Base-by-base conservation (phyloP, 1,140 invertebrate genomes). In the Drosophila prosaltans region DNA sequence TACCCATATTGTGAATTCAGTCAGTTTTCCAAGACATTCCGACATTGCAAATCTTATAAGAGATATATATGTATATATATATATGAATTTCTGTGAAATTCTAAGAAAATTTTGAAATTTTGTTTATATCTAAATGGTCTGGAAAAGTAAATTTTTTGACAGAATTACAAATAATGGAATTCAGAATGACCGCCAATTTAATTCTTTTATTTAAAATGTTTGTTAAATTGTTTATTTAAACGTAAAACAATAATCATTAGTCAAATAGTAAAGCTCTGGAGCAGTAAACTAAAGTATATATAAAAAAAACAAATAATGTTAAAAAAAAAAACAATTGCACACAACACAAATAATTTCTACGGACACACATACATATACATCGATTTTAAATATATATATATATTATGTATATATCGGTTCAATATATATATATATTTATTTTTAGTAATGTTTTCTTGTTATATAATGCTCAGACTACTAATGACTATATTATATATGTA, bases 401-500 rank as follows among this genome's bases (percentile, higher is more conserved):
- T 74, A 58, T 40, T 68, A 21, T 51, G 45, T 66, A 65, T 81
- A 70, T 74, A 71, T 70, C 45, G 45, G 45, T 51, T 51, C 45
- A 51, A 51, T 51, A 51, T 51, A 51, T 26, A 48, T 48, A 51
- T 51, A 51, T 51, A 30, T 30, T 30, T 21, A 5, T 16, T 51
- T 26, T 51, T 51, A 51, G 21, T 51, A 51, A 62, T 72, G 45
- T 72, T 61, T 69, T 75, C 9, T 65, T 60, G 51, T 59, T 66
- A 7, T 66, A 55, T 82, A 80, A 76, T 78, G 63, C 80, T 86
- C 83, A 88, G 84, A 86, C 83, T 86, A 86, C 80, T 70, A 72
- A 80, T 78, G 73, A 89, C 85, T 88, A 89, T 89, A 71, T 81
- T 81, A 71, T 76, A 73, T 67, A 81, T 82, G 81, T 76, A 69